phyloP scores from a whole-genome alignment of 2,797 vertebrate species.

The Lutjanus argentimaculatus region DNA sequence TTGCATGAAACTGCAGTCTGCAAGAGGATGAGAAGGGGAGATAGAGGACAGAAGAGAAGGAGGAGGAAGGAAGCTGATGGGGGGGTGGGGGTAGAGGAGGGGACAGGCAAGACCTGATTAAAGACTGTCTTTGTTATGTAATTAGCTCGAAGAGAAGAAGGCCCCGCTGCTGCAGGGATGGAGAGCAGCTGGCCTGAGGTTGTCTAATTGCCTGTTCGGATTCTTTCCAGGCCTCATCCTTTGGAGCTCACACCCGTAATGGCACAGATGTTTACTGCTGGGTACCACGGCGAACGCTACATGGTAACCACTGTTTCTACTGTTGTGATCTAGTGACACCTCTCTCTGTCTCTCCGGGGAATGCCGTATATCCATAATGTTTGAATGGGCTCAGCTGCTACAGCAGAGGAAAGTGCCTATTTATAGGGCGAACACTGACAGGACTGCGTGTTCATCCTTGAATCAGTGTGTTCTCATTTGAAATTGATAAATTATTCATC shows the following conservation, averaged over 20 bases:
- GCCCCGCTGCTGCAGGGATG: slow-evolving; percentile 69
- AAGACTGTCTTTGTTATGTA: slow-evolving; percentile 84
- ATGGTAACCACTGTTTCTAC: slow-evolving; percentile 66
- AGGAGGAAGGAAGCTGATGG: slow-evolving; percentile 32
- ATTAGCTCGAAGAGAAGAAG: slow-evolving; percentile 79
- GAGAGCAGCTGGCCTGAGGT: slow-evolving; percentile 84
- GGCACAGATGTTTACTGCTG: slow-evolving; percentile 82
- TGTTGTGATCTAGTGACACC: slow-evolving; percentile 69
- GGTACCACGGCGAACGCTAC: slow-evolving; percentile 59
- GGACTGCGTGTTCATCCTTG: slow-evolving; percentile 57
- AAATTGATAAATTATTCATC: slow-evolving; percentile 71
- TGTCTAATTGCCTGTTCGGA: slow-evolving; percentile 84
- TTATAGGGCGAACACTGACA: slow-evolving; percentile 54
- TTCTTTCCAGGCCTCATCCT: slow-evolving; percentile 77
- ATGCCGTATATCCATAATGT: slow-evolving; percentile 35
- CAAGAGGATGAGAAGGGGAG: slow-evolving; percentile 24
- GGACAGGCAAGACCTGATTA: slow-evolving; percentile 77
- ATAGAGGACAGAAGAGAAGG: slow-evolving; percentile 37
- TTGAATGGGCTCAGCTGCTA: slow-evolving; percentile 68
- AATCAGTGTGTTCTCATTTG: slow-evolving; percentile 66
- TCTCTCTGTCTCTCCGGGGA: slow-evolving; percentile 49
- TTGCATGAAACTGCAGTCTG: slow-evolving; percentile 35
- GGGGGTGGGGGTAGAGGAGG: slow-evolving; percentile 35
- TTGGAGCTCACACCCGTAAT: slow-evolving; percentile 74
- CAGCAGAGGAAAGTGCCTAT: slow-evolving; percentile 50